Evolutionary conservation across 2,888 invertebrate species (phyloP).

Genomic region (Lochmaea capreae): DNA sequence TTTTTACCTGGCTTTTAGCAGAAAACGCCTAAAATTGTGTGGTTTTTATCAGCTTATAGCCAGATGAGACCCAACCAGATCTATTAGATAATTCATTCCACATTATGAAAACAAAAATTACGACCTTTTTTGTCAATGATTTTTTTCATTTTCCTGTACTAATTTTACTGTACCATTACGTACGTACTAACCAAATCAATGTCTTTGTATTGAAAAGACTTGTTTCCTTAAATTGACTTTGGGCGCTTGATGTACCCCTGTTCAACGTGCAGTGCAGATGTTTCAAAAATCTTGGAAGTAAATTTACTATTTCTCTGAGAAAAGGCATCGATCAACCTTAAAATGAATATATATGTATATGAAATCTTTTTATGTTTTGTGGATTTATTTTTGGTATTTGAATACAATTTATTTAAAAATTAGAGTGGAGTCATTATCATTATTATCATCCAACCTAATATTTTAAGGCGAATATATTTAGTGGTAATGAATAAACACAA

Average conservation of each 20-base stretch:
- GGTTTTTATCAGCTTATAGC: too few species aligned
- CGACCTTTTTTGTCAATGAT: too few species aligned
- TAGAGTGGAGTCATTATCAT: background rate
- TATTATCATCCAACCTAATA: too few species aligned
- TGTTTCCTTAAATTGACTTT: background rate
- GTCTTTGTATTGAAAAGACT: background rate
- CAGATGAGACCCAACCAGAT: too few species aligned
- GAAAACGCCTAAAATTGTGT: too few species aligned
- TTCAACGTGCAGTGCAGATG: constrained; percentile 3
- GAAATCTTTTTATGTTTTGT: background rate
- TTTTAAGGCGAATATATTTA: too few species aligned
- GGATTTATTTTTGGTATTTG: background rate
- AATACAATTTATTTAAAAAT: background rate
- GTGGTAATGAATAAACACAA: too few species aligned
- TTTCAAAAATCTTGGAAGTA: constrained; percentile 8
- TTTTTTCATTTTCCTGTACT: background rate
- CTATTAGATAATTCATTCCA: too few species aligned
- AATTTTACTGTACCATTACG: background rate
- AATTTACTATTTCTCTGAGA: constrained; percentile 3
- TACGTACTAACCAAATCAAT: background rate
- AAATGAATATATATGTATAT: background rate
- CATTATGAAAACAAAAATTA: too few species aligned
- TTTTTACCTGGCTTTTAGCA: too few species aligned
- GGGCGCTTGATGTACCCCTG: constrained; percentile 1
- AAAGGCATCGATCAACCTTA: background rate